Base-by-base conservation (phyloP, 2,888 invertebrate genomes). In the Clusia tigrina region DNA sequence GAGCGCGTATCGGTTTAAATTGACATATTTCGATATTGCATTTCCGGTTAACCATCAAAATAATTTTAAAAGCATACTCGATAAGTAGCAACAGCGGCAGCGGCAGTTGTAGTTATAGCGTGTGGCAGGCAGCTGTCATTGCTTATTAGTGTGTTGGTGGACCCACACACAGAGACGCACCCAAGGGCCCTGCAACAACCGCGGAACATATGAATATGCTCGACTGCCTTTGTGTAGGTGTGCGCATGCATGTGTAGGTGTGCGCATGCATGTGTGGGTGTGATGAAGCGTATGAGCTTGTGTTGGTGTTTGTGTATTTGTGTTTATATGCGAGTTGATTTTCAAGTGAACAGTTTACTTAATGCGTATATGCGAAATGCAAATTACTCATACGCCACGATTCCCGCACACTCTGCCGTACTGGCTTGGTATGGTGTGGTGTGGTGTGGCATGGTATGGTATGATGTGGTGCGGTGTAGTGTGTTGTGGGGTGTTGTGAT, bases 311-410 rank as follows among this genome's bases (percentile, higher is more conserved):
- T 38, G 25, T 59, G 23, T 60, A 54, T 66, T 69, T 71, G 64
- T 77, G 74, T 76, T 76, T 76, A 73, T 74, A 72, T 74, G 70
- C 64, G 73, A 76, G 76, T 76, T 76, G 76, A 77, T 76, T 76
- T 77, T 74, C 71, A 76, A 76, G 76, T 77, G 74, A 76, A 73
- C 76, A 77, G 74, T 76, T 77, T 76, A 74, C 76, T 73, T 73
- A 77, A 72, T 76, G 72, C 70, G 67, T 67, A 65, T 54, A 64
- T 60, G 52, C 66, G 62, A 63, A 74, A 69, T 72, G 71, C 71
- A 59, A 74, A 74, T 76, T 71, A 76, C 75, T 72, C 71, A 74
- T 71, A 76, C 74, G 74, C 56, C 73, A 18, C 22, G 15, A 10
- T n/a, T n/a, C n/a, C n/a, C n/a, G n/a, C 3, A 3, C 42, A 6